Conservation (phyloP, 1,140 invertebrate genomes). For the Hirudo medicinalis region DNA sequence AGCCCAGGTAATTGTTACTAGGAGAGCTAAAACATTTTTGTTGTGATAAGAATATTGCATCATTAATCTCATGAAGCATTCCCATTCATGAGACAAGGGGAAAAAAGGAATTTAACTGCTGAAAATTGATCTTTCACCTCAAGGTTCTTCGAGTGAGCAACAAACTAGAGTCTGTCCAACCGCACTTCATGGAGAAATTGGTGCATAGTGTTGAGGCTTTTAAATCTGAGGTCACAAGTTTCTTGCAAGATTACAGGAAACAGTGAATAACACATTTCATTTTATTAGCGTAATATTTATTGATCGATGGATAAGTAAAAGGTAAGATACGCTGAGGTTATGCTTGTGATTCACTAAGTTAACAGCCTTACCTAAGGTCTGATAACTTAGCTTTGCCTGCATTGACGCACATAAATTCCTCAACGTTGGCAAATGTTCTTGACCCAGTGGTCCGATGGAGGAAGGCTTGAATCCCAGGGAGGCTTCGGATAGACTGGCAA, state of each 20-base stretch:
- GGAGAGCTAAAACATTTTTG: too few species aligned
- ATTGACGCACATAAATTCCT: too few species aligned
- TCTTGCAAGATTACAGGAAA: constrained; percentile 34
- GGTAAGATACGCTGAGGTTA: not conserved
- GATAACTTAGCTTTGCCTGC: too few species aligned
- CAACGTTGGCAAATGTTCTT: not conserved
- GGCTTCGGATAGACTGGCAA: constrained; percentile 75
- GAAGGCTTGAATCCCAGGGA: constrained; percentile 73
- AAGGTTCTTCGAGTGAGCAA: constrained; percentile 36
- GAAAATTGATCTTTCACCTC: constrained; percentile 4
- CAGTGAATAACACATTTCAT: constrained; percentile 27
- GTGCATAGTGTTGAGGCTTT: constrained; percentile 36
- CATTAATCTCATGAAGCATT: too few species aligned
- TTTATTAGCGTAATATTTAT: too few species aligned
- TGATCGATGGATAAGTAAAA: too few species aligned
- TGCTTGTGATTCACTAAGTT: not conserved
- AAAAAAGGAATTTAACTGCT: too few species aligned
- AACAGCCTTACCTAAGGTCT: not conserved
- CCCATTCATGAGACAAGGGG: too few species aligned
- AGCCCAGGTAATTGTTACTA: constrained; percentile 37
- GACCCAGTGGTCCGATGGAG: constrained; percentile 69
- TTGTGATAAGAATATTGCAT: too few species aligned
- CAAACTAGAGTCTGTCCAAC: constrained; percentile 38
- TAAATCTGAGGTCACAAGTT: constrained; percentile 33
- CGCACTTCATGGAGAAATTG: constrained; percentile 38